Base-by-base conservation (phyloP, 2,888 invertebrate species). In the Nipponacmea schrenckii region DNA sequence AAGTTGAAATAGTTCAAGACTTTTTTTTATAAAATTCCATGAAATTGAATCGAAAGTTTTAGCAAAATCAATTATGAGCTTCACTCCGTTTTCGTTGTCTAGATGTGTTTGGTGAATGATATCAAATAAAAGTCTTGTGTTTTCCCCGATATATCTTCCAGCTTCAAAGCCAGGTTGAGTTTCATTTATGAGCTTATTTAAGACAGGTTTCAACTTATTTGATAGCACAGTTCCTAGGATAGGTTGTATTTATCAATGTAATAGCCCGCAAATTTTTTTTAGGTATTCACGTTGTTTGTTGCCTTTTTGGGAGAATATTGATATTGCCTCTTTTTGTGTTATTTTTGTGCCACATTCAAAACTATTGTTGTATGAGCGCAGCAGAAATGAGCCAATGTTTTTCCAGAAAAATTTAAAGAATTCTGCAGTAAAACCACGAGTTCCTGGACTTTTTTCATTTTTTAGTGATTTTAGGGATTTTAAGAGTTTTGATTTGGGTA, bases 21-120 rank as follows among this genome's bases (percentile, higher is more conserved):
- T 12, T 68, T 68, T 50, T 31, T 56, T 14, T 20, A 39, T 5
- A 62, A 68, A 50, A 5, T 31, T 26, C 68, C 68, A 39, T 15
- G 46, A 56, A 1, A 68, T 44, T 1, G 68, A 62, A 39, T 62
- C 68, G 15, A 62, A 68, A 5, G 62, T 44, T 50, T 68, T 62
- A 62, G 56, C 68, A 20, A 68, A 68, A 20, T 68, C 68, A 27
- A 62, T 68, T 31, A 68, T 27, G 4, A 62, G n/a, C 20, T 62
- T n/a, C 8, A 68, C 15, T 8, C 68, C 68, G 39, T 39, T 56
- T n/a, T 62, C 44, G 10, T 68, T 56, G 2, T 44, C 20, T 15
- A 8, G 17, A 15, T 62, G 44, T n/a, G 68, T 68, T 39, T 68
- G 39, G 14, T 62, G 62, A 1, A 68, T 68, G 4, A 68, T 15